These are phyloP conservation scores for Gerris buenoi DNA, from an alignment of 1,140 invertebrate genomes.

Conservation along the genomic window DNA sequence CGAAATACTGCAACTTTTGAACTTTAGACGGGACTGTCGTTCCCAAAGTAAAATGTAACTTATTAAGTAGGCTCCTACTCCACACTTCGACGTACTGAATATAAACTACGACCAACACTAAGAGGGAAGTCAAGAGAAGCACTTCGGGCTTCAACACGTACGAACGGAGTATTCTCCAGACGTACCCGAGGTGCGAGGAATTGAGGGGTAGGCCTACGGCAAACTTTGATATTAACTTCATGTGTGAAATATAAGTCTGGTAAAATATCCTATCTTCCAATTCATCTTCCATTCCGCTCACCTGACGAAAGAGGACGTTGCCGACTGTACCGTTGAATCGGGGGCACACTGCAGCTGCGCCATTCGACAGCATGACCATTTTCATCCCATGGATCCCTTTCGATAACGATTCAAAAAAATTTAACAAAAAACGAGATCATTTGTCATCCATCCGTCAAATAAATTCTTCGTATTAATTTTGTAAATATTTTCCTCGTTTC, in stretches of 20 bases:
- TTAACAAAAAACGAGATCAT: too few species aligned
- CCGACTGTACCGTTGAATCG: background rate
- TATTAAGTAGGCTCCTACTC: constrained; percentile 54
- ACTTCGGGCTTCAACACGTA: constrained; percentile 64
- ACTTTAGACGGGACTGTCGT: constrained; percentile 36
- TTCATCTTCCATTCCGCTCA: constrained; percentile 61
- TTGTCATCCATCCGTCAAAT: too few species aligned
- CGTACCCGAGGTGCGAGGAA: constrained; percentile 36
- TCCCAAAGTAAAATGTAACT: constrained; percentile 50
- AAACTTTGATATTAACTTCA: constrained; percentile 65
- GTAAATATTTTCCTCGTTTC: background rate
- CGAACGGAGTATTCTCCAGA: constrained; percentile 53
- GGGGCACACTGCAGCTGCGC: background rate
- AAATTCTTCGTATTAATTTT: too few species aligned
- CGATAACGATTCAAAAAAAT: too few species aligned
- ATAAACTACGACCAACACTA: constrained; percentile 53
- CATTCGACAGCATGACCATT: background rate
- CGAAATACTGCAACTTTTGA: constrained; percentile 31
- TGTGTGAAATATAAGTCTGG: constrained; percentile 64
- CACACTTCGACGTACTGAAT: constrained; percentile 62
- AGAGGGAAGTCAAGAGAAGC: constrained; percentile 43
- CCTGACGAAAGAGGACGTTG: constrained; percentile 17
- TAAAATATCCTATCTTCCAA: constrained; percentile 70
- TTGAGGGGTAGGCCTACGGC: constrained; percentile 53
- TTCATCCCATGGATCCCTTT: background rate